These are phyloP conservation scores for Bucorvus abyssinicus DNA, from an alignment of 2,797 vertebrate genomes.

Conservation along the genomic window DNA sequence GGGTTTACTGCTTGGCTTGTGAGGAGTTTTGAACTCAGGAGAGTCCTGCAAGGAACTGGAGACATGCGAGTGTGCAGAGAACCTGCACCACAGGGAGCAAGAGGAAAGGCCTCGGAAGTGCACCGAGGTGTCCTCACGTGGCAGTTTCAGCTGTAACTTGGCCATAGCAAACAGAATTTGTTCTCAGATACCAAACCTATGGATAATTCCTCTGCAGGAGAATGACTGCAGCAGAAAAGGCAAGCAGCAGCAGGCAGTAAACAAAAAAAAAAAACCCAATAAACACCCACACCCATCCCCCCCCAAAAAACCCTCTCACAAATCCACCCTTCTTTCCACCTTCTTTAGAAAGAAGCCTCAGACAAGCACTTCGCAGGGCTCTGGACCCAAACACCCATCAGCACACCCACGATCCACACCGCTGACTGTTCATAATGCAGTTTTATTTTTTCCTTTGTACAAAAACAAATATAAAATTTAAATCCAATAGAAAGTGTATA, in stretches of 20 bases:
- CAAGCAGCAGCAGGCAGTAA: neutral
- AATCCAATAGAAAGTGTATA: constrained; percentile 76
- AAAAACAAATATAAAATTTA: constrained; percentile 83
- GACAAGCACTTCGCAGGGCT: neutral
- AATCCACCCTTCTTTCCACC: neutral
- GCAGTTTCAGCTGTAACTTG: neutral
- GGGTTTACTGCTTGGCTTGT: neutral
- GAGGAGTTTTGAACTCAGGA: neutral
- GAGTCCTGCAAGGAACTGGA: neutral
- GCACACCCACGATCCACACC: neutral
- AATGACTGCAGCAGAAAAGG: neutral
- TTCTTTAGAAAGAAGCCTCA: neutral
- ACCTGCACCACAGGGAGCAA: neutral
- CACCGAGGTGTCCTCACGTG: neutral
- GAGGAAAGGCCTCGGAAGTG: neutral
- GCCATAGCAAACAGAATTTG: neutral
- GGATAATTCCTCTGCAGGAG: neutral
- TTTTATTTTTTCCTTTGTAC: constrained; percentile 80
- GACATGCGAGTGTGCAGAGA: neutral
- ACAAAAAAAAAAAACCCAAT: neutral
- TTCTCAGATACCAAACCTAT: neutral
- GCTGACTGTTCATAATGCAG: constrained; percentile 71
- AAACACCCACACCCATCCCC: neutral
- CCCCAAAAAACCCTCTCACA: neutral
- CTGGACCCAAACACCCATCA: neutral